These are phyloP conservation scores for Aurelia coerulea DNA, from an alignment of 30 jellyfish, hydroid and myxozoan genomes.

Conservation along the genomic window DNA sequence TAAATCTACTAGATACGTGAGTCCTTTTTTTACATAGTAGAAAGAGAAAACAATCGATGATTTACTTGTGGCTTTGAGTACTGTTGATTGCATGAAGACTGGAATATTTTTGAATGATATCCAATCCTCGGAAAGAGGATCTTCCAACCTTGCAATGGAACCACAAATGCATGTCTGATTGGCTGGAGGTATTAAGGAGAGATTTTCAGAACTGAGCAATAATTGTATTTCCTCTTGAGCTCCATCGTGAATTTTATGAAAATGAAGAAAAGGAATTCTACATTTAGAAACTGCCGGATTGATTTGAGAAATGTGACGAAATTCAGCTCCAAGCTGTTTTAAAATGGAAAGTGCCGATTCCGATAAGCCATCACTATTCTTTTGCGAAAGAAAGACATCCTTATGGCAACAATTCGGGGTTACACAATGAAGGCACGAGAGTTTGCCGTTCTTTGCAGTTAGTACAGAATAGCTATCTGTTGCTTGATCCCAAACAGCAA, in stretches of 20 bases:
- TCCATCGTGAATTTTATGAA: background rate
- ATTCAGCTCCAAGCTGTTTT: background rate
- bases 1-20: too few relatives aligned
- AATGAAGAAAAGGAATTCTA: too few relatives aligned
- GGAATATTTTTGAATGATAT: background rate
- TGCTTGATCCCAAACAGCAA: background rate
- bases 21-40: too few relatives aligned
- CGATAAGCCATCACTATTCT: background rate
- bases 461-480: background rate
- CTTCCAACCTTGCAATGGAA: background rate
- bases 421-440: background rate
- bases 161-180: background rate
- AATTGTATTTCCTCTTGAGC: background rate
- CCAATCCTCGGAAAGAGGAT: background rate
- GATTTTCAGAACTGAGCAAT: background rate
- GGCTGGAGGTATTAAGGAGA: background rate
- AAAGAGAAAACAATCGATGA: too few relatives aligned
- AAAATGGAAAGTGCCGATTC: background rate
- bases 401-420: background rate
- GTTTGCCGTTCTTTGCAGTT: background rate
- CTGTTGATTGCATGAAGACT: background rate
- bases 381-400: background rate
- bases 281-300: background rate
- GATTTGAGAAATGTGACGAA: background rate
- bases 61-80: background rate